Percentiles rank a stretch among this genome's conserved stretches.
phyloP scores from a whole-genome alignment of 64 coral and sea anemone genomes.

The Pachyseris speciosa region DNA sequence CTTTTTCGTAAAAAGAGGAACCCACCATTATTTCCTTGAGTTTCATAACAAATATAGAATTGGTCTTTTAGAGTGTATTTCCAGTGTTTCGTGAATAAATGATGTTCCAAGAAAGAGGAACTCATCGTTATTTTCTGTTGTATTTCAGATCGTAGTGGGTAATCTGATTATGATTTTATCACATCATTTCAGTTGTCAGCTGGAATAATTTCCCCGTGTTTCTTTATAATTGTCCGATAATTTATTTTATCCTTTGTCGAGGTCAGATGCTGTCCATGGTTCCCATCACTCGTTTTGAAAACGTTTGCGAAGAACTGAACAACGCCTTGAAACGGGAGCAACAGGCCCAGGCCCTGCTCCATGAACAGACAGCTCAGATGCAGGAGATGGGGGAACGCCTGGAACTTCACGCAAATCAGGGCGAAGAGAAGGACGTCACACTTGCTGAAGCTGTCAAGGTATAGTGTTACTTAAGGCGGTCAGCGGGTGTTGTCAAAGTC shows the following conservation, averaged over 20 bases:
- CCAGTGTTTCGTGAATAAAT: too few relatives aligned
- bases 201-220: too few relatives aligned
- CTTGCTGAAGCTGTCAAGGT: slow-evolving; percentile 91
- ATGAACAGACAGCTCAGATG: slow-evolving; percentile 94
- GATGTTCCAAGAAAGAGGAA: too few relatives aligned
- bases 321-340: slow-evolving; percentile 95
- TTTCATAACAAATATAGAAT: too few relatives aligned
- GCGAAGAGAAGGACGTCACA: slow-evolving; percentile 92
- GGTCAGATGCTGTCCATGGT: slow-evolving; percentile 88
- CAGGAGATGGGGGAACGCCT: slow-evolving; percentile 90
- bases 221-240: not conserved
- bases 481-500: not conserved
- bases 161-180: too few relatives aligned
- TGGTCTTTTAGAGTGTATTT: too few relatives aligned
- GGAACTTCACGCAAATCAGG: slow-evolving; percentile 75
- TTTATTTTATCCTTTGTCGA: not conserved
- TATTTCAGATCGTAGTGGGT: too few relatives aligned
- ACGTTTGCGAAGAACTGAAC: slow-evolving; percentile 91
- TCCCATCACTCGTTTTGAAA: slow-evolving; percentile 85
- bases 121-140: too few relatives aligned
- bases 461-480: not conserved
- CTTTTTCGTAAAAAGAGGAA: too few relatives aligned
- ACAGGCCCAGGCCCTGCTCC: slow-evolving; percentile 89
- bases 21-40: too few relatives aligned
- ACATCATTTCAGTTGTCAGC: too few relatives aligned